These are phyloP conservation scores for Serranus cabrilla DNA, from an alignment of 2,797 vertebrate species.

Conservation along the genomic window DNA sequence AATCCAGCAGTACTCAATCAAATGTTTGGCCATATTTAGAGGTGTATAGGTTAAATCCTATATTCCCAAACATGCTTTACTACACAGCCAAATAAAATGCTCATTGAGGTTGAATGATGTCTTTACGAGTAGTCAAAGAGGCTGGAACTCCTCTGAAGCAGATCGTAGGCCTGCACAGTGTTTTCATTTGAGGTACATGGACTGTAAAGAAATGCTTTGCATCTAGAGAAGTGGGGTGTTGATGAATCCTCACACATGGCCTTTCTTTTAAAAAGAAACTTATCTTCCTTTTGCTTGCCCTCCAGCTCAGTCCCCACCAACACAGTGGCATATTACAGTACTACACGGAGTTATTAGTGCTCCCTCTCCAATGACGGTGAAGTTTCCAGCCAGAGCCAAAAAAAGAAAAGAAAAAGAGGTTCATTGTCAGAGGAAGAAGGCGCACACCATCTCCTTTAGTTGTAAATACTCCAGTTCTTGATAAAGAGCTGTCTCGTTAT, in stretches of 20 bases:
- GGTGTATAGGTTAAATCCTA: slow-evolving; percentile 32
- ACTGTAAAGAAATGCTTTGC: slow-evolving; percentile 45
- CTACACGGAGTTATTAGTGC: slow-evolving; percentile 18
- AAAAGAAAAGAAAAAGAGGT: slow-evolving; percentile 9
- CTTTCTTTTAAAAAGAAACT: slow-evolving; percentile 1
- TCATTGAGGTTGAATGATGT: slow-evolving; percentile 47
- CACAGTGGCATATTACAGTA: slow-evolving; percentile 32
- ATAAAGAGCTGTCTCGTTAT: slow-evolving; percentile 81
- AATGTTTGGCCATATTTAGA: slow-evolving; percentile 37
- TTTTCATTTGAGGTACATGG: slow-evolving; percentile 52
- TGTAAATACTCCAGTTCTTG: slow-evolving; percentile 90
- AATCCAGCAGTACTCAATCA: slow-evolving; percentile 39
- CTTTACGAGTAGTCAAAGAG: slow-evolving; percentile 46
- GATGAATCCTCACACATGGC: slow-evolving; percentile 33
- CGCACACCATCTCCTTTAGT: slow-evolving; percentile 65
- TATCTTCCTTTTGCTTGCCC: slow-evolving; percentile 30
- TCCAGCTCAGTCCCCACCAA: slow-evolving; percentile 32
- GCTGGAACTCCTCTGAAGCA: slow-evolving; percentile 66
- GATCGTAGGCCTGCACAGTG: slow-evolving; percentile 44
- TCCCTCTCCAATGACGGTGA: slow-evolving; percentile 5
- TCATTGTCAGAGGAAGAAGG: slow-evolving; percentile 21
- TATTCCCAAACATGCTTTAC: slow-evolving; percentile 50
- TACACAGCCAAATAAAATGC: slow-evolving; percentile 60
- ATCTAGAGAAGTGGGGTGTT: slow-evolving; percentile 21
- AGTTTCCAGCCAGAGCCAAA: slow-evolving; percentile 36